Evolutionary conservation across 2,888 invertebrate genomes (phyloP).

Genomic region (Aphodius granarius): DNA sequence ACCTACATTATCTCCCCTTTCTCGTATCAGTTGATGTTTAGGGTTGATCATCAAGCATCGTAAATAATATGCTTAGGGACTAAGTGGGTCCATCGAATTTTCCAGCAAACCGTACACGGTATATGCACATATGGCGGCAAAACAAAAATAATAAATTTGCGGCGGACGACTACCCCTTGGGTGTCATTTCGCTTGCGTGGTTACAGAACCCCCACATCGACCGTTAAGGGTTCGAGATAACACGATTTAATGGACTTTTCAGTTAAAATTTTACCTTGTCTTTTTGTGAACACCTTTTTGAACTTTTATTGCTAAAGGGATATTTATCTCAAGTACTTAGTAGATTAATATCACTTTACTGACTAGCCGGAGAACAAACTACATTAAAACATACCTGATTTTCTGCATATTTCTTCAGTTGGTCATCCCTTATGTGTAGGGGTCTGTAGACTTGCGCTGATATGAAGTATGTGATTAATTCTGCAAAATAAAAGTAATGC

Average conservation of each 20-base stretch:
- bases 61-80: not conserved
- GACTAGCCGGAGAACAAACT: not conserved
- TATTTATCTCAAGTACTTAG: not conserved
- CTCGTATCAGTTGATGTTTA: not conserved
- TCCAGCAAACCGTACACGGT: not conserved
- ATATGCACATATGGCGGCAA: not conserved
- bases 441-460: slow-evolving; percentile 59
- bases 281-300: not conserved
- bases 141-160: not conserved
- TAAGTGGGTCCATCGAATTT: too few relatives aligned
- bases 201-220: not conserved
- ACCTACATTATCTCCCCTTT: not conserved
- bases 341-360: not conserved
- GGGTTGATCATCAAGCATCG: not conserved
- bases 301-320: not conserved
- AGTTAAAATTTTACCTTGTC: not conserved
- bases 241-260: not conserved
- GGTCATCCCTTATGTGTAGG: slow-evolving; percentile 45
- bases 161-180: not conserved
- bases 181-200: not conserved
- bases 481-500: slow-evolving; percentile 47
- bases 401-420: slow-evolving; percentile 39
- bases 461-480: slow-evolving; percentile 64
- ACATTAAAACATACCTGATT: slow-evolving; percentile 39
- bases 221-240: not conserved